phyloP scores from a whole-genome alignment of 2,113 vertebrate genomes.

The Thinocorus orbignyianus region DNA sequence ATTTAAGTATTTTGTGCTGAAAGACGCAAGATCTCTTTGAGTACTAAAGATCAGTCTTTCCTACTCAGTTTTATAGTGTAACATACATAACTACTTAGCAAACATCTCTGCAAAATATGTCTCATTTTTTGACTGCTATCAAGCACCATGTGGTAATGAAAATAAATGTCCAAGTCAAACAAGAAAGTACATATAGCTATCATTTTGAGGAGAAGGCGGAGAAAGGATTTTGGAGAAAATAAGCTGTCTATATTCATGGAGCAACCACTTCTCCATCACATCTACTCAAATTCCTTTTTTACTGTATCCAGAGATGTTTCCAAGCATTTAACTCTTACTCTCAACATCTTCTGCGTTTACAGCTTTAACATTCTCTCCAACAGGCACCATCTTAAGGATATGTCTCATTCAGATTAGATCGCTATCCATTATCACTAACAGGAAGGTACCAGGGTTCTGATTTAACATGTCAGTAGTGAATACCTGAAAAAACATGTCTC shows the following conservation, averaged over 20 bases:
- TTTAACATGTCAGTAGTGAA: neutral
- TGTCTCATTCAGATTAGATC: neutral
- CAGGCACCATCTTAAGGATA: neutral
- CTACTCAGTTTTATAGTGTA: neutral
- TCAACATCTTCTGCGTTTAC: neutral
- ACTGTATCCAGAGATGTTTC: neutral
- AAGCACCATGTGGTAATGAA: neutral
- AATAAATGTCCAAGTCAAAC: neutral
- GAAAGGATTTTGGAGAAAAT: neutral
- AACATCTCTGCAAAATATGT: neutral
- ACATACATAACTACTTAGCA: neutral
- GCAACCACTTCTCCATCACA: neutral
- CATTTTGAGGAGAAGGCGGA: neutral
- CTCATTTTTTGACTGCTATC: slow-evolving; percentile 1
- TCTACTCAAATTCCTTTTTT: neutral
- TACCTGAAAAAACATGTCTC: neutral
- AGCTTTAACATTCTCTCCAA: neutral
- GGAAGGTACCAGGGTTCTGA: neutral
- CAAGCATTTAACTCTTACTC: neutral
- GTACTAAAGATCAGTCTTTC: slow-evolving; percentile 9
- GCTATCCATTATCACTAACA: neutral
- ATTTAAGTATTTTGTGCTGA: neutral
- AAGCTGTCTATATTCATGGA: slow-evolving; percentile 39
- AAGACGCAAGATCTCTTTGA: neutral
- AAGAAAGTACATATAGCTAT: neutral